These are phyloP conservation scores for Coelopa frigida DNA, from an alignment of 1,140 invertebrate species.

Conservation along the genomic window DNA sequence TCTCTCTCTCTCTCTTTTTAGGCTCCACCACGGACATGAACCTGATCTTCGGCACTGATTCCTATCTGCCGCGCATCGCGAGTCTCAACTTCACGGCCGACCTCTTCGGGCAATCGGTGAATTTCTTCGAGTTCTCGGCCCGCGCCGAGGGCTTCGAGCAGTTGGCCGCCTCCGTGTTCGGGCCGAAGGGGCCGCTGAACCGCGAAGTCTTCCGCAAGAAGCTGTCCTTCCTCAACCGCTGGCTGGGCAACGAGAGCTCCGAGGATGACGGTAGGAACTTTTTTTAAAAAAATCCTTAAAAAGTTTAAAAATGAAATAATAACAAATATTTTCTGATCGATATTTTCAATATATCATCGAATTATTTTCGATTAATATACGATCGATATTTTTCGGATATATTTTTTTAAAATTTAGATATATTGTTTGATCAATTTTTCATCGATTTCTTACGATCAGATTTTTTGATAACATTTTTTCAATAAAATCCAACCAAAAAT, in stretches of 20 bases:
- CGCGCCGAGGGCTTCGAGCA: slow-evolving; percentile 79
- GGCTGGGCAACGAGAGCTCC: slow-evolving; percentile 30
- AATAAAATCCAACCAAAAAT: too few relatives aligned
- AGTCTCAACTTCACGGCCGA: slow-evolving; percentile 80
- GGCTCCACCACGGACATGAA: slow-evolving; percentile 56
- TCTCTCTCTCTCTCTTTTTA: slow-evolving; percentile 14
- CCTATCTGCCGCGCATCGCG: slow-evolving; percentile 76
- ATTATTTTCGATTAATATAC: too few relatives aligned
- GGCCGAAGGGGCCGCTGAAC: slow-evolving; percentile 62
- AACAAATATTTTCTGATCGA: too few relatives aligned
- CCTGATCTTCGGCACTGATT: slow-evolving; percentile 81
- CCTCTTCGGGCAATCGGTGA: slow-evolving; percentile 84
- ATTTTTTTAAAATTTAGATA: too few relatives aligned
- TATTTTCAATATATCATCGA: too few relatives aligned
- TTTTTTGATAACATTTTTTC: too few relatives aligned
- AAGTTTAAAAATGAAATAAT: too few relatives aligned
- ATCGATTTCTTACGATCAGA: too few relatives aligned
- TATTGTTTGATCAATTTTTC: too few relatives aligned
- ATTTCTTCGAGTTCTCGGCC: slow-evolving; percentile 61
- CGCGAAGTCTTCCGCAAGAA: slow-evolving; percentile 55
- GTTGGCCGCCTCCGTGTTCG: slow-evolving; percentile 74
- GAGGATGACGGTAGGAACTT: slow-evolving; percentile 28
- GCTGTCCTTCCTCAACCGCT: slow-evolving; percentile 46
- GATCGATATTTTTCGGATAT: too few relatives aligned
- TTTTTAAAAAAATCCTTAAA: neutral